phyloP scores from a whole-genome alignment of 2,888 invertebrate genomes.

The Malacosoma neustria region DNA sequence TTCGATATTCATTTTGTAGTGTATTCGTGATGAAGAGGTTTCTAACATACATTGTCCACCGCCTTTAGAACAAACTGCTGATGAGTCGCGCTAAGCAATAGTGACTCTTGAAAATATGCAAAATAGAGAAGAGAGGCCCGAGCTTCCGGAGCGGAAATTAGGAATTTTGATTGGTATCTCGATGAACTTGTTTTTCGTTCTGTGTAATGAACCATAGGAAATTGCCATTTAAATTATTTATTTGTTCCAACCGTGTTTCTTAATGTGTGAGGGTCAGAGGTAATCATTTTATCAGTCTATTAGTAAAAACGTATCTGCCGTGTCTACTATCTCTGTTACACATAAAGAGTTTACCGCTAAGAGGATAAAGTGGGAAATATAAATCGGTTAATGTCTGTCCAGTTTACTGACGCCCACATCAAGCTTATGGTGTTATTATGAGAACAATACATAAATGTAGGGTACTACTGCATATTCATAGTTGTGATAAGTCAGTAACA shows the following conservation, averaged over 20 bases:
- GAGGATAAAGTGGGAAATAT: slow-evolving; percentile 32
- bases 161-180: no score
- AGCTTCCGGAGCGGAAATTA: no score
- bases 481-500: no score
- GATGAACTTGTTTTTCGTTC: slow-evolving; percentile 6
- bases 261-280: slow-evolving; percentile 40
- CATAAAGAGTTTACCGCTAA: slow-evolving; percentile 13
- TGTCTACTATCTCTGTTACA: slow-evolving; percentile 26
- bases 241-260: slow-evolving; percentile 4
- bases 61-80: no score
- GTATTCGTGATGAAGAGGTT: neutral
- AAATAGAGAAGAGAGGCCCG: no score
- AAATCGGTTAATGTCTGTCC: slow-evolving; percentile 25
- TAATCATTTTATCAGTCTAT: slow-evolving; percentile 45
- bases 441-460: no score
- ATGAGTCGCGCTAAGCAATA: no score
- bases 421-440: slow-evolving; percentile 26
- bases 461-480: no score
- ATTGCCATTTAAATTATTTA: slow-evolving; percentile 6
- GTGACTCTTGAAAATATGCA: no score
- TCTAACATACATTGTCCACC: no score
- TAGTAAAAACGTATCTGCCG: slow-evolving; percentile 24
- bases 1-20: no score
- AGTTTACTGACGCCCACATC: slow-evolving; percentile 42
- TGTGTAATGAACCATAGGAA: neutral